Evolutionary conservation across 1,140 invertebrate genomes (phyloP), one percentile per base, ranked within the genome.

Genomic region (Neodiprion lecontei): DNA sequence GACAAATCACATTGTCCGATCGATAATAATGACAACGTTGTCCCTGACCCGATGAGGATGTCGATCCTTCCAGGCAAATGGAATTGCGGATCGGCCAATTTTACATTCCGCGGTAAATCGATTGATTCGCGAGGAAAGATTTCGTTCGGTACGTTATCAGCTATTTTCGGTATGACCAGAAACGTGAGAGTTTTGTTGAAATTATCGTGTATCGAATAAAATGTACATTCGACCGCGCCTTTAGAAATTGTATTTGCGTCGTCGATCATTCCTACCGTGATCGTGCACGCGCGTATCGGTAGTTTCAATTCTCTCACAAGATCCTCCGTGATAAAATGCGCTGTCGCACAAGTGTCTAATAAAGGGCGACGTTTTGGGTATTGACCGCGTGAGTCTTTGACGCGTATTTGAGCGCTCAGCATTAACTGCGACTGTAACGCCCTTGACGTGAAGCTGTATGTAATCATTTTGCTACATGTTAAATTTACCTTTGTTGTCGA

Each of bases 321-420:
- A 53, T 72, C 65, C 70, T 76, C 75, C 50, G 73, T 75, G 14
- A 78, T 73, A 48, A 78, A 76, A 72, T 78, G 69, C 1, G 71
- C 17, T 17, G 17, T 17, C 17, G 17, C 17, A 17, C 17, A 17
- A 17, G 17, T 17, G 17, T 17, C 17, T 17, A 17, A 17, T 17
- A 17, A 17, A 17, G 17, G 0, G 17, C 17, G 17, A 17, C 17
- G 17, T 17, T 17, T 17, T 17, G 0, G 17, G 17, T 17, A 17
- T 17, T 17, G 17, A 17, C 17, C 17, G 17, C 17, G 65, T 23
- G 53, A n/a, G 72, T 72, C 48, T 67, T 67, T 71, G 23, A 75
- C 48, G 28, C 74, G 73, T 53, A 78, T 69, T 28, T 61, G 21
- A 48, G 75, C 75, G 53, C 75, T 78, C 71, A 76, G 21, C 75